phyloP scores from a whole-genome alignment of 1,140 invertebrate genomes.

The Drosophila takahashii region DNA sequence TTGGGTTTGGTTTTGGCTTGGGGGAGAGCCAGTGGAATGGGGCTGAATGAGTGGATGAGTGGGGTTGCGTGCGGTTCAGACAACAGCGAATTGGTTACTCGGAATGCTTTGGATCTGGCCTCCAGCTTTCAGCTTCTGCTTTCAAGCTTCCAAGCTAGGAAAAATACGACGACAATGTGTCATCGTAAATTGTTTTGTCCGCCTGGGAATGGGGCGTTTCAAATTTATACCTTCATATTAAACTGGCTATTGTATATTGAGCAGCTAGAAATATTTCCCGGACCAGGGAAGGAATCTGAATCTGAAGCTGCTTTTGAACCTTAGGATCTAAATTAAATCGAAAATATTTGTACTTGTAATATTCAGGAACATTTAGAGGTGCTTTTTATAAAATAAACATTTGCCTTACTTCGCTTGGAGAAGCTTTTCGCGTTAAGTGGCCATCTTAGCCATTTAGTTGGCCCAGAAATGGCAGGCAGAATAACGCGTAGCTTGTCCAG shows the following conservation, averaged over 20 bases:
- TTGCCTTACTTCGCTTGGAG: slow-evolving; percentile 16
- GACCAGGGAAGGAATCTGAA: too few relatives aligned
- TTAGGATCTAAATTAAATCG: slow-evolving; percentile 5
- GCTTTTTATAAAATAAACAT: slow-evolving; percentile 30
- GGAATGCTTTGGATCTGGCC: slow-evolving; percentile 32
- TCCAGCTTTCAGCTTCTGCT: not conserved
- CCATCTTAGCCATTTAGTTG: slow-evolving; percentile 20
- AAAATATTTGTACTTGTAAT: slow-evolving; percentile 1
- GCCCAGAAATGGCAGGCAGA: not conserved
- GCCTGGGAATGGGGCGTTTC: slow-evolving; percentile 13
- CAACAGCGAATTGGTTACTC: slow-evolving; percentile 51
- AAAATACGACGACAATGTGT: slow-evolving; percentile 66
- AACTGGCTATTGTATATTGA: slow-evolving; percentile 27
- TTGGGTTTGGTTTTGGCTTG: too few relatives aligned
- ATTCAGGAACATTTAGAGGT: slow-evolving; percentile 1
- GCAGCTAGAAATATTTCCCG: slow-evolving; percentile 1
- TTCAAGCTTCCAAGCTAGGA: not conserved
- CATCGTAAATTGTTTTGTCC: slow-evolving; percentile 70
- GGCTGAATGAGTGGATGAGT: not conserved
- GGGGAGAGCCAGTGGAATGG: not conserved
- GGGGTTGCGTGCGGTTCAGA: slow-evolving; percentile 24
- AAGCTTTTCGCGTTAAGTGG: slow-evolving; percentile 35
- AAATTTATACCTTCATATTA: slow-evolving; percentile 76
- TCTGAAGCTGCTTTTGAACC: too few relatives aligned
- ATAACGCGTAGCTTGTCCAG: not conserved